Base-by-base conservation (phyloP, 2,113 vertebrate species). In the Xiphophorus maculatus region DNA sequence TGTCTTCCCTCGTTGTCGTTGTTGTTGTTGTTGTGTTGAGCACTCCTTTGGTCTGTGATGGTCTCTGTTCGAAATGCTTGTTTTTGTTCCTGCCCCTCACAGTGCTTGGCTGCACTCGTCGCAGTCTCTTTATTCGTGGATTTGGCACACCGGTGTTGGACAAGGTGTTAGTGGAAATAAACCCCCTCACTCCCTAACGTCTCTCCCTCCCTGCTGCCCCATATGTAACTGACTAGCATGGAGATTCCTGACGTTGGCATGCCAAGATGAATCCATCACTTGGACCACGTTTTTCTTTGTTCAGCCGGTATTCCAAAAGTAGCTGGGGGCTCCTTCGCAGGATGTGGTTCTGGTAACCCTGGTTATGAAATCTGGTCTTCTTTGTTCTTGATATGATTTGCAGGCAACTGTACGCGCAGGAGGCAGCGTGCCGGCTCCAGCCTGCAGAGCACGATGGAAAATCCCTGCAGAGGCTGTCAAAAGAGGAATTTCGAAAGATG, bases 401-500 rank as follows among this genome's bases (percentile, higher is more conserved):
- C 86, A 86, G 92, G 94, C 96, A 96, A 87, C 90, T 97, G 28
- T 97, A 97, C 7, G 84, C 94, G 66, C 94, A 95, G 76, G 94
- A 93, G 94, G 87, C 90, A 74, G 94, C 95, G 0, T 93, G 94
- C 79, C 94, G 88, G 58, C 94, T 94, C 66, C 95, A 95, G 76
- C 84, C 88, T 5, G 88, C 90, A 0, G 91, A 91, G 35, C 94
- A 88, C 64, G 95, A 94, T 42, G 88, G 92, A 42, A 95, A 96
- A 88, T 87, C 93, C 11, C 95, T 95, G 30, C 95, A 95, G 66
- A 91, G 95, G 28, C 91, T 97, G 71, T 96, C 96, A 13, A 98
- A 98, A 92, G 96, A 97, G 81, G 97, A 97, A 71, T 97, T 97
- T 79, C 87, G 96, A 80, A 97, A 98, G 87, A 37, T 97, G 93